A percentile compares a stretch with the other conserved stretches of the same genome.
Conservation (phyloP, 2,113 vertebrate species). For the Marmota monax region DNA sequence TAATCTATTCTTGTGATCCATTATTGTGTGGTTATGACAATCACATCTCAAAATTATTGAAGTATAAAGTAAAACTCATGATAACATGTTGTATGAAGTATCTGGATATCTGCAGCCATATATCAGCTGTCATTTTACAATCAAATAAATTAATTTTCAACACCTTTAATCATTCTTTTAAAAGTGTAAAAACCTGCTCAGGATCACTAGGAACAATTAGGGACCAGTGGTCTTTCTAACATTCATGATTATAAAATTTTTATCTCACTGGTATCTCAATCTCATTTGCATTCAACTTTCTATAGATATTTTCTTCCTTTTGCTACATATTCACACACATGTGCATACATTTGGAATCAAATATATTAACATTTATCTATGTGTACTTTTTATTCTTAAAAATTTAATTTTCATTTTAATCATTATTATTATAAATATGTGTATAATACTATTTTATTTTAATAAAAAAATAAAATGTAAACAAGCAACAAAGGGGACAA, state of each 20-base stretch:
- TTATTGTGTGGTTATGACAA: not conserved
- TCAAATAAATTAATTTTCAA: conserved; percentile 31
- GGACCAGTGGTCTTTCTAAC: not conserved
- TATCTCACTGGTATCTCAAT: not conserved
- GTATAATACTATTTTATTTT: not conserved
- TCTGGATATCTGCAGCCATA: not conserved
- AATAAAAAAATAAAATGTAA: not conserved
- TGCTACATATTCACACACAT: not conserved
- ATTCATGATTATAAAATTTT: conserved; percentile 25
- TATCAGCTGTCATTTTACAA: not conserved
- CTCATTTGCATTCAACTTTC: not conserved
- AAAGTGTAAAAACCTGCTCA: not conserved
- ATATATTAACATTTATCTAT: not conserved
- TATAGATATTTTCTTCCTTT: not conserved
- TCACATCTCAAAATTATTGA: not conserved
- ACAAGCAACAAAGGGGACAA: not conserved
- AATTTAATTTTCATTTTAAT: not conserved
- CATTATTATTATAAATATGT: not conserved
- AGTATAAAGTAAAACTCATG: not conserved
- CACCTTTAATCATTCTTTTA: not conserved
- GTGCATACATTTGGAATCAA: not conserved
- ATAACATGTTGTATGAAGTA: not conserved
- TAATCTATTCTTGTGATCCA: not conserved
- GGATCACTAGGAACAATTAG: not conserved
- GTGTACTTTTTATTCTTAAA: not conserved